Evolutionary conservation across 1,140 invertebrate genomes (phyloP).

Genomic region (Agrilus planipennis): DNA sequence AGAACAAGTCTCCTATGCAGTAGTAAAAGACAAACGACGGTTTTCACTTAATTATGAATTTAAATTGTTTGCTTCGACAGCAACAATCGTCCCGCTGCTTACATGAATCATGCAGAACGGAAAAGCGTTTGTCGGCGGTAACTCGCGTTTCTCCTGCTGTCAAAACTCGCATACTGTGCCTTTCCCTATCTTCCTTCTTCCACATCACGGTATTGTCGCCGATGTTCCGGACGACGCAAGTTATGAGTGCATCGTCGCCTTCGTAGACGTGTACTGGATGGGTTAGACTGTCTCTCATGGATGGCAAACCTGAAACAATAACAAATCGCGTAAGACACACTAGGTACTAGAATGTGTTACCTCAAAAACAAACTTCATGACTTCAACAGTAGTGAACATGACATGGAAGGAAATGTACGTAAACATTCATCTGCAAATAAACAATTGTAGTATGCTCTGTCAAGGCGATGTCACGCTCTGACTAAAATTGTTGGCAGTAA

Average conservation of each 20-base stretch:
- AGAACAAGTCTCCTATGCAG: no score
- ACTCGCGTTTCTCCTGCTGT: conserved; percentile 61
- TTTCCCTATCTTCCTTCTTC: conserved; percentile 50
- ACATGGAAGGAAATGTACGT: no score
- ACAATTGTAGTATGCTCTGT: no score
- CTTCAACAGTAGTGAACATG: no score
- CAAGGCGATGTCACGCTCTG: no score
- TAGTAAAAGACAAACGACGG: no score
- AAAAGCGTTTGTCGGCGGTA: conserved; percentile 44
- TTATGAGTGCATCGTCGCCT: conserved; percentile 61
- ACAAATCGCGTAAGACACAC: no score
- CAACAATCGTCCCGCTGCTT: no score
- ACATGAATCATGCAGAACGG: conserved; percentile 9
- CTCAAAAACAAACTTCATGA: no score
- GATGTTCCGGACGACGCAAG: conserved; percentile 59
- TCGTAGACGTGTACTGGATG: conserved; percentile 42
- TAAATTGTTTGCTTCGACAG: not conserved
- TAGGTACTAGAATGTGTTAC: no score
- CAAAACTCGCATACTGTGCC: conserved; percentile 42
- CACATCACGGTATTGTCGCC: conserved; percentile 56
- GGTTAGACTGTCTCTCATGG: conserved; percentile 31
- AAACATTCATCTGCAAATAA: no score
- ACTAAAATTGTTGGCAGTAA: no score
- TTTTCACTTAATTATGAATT: not conserved
- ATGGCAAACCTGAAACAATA: conserved; percentile 30